Percentiles rank a stretch among this genome's conserved stretches.
These are phyloP conservation scores for Epinotia brunnichana DNA, from an alignment of 2,888 invertebrate species.

Conservation along the genomic window DNA sequence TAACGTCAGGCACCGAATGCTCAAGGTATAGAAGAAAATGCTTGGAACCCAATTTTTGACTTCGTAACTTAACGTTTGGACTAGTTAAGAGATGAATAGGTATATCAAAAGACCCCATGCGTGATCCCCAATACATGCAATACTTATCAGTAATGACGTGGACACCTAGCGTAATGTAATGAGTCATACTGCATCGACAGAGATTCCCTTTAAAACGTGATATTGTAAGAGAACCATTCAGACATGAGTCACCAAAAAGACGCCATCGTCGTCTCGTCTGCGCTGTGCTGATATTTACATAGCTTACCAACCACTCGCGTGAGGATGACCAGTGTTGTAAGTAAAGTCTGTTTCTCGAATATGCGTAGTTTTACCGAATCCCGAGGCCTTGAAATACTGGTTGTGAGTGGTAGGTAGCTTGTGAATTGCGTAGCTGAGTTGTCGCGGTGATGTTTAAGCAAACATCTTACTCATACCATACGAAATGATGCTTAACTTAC, in stretches of 20 bases:
- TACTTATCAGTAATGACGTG: background rate
- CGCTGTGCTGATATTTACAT: background rate
- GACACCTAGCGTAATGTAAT: background rate
- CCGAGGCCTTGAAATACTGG: no score
- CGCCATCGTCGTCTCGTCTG: constrained; percentile 33
- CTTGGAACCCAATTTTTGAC: no score
- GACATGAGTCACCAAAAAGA: constrained; percentile 43
- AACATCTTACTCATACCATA: constrained; percentile 30
- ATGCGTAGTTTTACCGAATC: background rate
- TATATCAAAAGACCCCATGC: no score
- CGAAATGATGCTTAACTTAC: background rate
- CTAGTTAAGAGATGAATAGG: no score
- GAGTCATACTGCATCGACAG: constrained; percentile 37
- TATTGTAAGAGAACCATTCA: constrained; percentile 44
- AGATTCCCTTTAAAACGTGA: constrained; percentile 43
- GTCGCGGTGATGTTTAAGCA: constrained; percentile 24
- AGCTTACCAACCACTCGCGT: background rate
- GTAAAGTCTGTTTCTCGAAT: background rate
- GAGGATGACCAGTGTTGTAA: background rate
- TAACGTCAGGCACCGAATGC: no score
- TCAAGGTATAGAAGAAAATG: no score
- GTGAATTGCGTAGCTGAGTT: constrained; percentile 36
- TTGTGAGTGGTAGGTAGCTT: background rate
- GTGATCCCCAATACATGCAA: background rate
- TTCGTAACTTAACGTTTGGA: no score